Evolutionary conservation across 2,797 vertebrate genomes (phyloP), one percentile per base, ranked within the genome.

Genomic region (Halcyon smyrnensis): DNA sequence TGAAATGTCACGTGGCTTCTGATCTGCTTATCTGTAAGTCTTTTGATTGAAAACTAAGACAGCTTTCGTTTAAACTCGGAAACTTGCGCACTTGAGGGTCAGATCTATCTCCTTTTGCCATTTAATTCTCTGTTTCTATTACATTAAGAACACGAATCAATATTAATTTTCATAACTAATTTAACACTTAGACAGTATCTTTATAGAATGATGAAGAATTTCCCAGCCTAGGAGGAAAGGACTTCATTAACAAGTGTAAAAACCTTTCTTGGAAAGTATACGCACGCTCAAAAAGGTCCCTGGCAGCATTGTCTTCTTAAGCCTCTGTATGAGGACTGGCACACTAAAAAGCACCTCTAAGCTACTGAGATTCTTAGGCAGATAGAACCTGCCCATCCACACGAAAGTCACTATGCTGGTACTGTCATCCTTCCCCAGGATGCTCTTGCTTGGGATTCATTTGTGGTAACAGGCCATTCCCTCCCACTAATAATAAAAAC

Each of bases 131-230:
- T 88, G 17, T 20, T 84, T 71, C 37, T 89, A 32, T 88, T 84
- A 59, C 43, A 86, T 81, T 86, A 83, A 81, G 76, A 89, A 86
- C 36, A 93, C 51, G 89, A 87, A 87, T 75, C 65, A 77, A 84
- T 69, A 75, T 48, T 77, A 8, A 60, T 68, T 83, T 90, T 87
- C 30, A 74, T 89, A 92, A 82, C 63, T 65, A 74, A 70, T 90
- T 90, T 80, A 90, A 85, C 39, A 54, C 64, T 77, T 65, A 62
- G 45, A 67, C 39, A n/a, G 27, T 45, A 54, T 59, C 56, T 95
- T 70, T 91, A 34, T 6, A 76, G n/a, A 65, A 74, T 18, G 3
- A 87, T 71, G 65, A 83, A 86, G 41, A 45, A 16, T 56, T 37
- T 69, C 51, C 27, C 48, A 76, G 45, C 23, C 50, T 57, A 36